Evolutionary conservation across 2,888 invertebrate species (phyloP), one percentile per base, ranked within the genome.

Genomic region (Hofmannophila pseudospretella): DNA sequence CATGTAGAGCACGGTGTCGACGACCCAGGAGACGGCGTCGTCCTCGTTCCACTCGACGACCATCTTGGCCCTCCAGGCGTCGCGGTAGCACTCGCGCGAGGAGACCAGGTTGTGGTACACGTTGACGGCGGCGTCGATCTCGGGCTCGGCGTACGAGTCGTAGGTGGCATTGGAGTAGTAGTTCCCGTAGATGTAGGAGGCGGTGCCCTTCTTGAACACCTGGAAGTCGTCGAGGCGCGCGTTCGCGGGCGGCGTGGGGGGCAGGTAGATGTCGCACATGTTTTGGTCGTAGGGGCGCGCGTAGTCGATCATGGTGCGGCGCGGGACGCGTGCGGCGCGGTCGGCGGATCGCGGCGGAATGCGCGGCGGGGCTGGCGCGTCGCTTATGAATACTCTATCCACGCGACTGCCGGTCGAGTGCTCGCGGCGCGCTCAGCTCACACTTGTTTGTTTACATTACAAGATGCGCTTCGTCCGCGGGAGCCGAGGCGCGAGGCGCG

Each of bases 21-120:
- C 61, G 38, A 88, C 58, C 90, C 90, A 90, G 42, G 87, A 80
- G 37, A 87, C 74, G 26, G 90, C 88, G 58, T 90, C 90, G 8
- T 86, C 85, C 38, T 86, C 84, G 45, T 65, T 86, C 90, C 90
- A 90, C 9, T 86, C 76, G 42, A 66, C 63, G 22, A 90, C 71
- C 29, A 78, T 72, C 54, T 89, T 90, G 53, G 72, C 74, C 41
- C 77, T 78, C 90, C 90, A 90, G 28, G 86, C 87, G 16, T 82
- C 82, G 20, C 72, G 62, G 41, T 64, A 67, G 54, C 73, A 73
- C 45, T 78, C 78, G 32, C 78, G 62, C 47, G 69, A 63, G 16
- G 16, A 71, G 52, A 80, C 70, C 42, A 86, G 68, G 52, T 66
- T 79, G 66, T 81, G 81, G 67, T 86, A 86, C 7, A 81, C 78